Base-by-base conservation (phyloP, 2,888 invertebrate species). In the Gastracanthus pulcherrimus region DNA sequence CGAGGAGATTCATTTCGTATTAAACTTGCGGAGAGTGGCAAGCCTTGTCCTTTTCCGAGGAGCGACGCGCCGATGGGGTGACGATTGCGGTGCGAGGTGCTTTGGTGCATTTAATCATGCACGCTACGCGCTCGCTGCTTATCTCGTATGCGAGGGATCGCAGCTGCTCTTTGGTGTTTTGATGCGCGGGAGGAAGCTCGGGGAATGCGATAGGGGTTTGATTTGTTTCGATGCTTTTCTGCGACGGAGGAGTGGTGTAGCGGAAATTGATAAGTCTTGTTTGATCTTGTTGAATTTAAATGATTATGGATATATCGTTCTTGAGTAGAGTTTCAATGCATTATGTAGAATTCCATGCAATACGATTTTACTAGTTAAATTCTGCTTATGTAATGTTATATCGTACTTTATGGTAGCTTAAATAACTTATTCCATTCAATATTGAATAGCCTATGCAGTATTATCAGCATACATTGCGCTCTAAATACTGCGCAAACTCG, bases 1-100 rank as follows among this genome's bases (percentile, higher is more conserved):
- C 34, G 34, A 51, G 41, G 82, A 82, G 84, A 85, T 84, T 85
- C 84, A 84, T 84, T 83, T 82, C 76, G 82, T 79, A 84, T 85
- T 84, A 84, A n/a, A 84, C 84, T 76, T 76, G 26, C 45, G 72
- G 72, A 75, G 79, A 85, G 86, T 85, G 80, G 74, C 80, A 82
- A 84, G 76, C 64, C 83, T 80, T 85, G 84, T 84, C 82, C 82
- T 79, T 51, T n/a, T n/a, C n/a, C n/a, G n/a, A n/a, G 72, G 58
- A 74, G 72, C 62, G 70, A 79, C 66, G 51, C 48, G 58, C n/a
- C 64, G 67, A 62, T 79, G 26, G n/a, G 34, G 26, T 16, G 16
- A 34, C n/a, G 48, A 34, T n/a, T n/a, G n/a, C n/a, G n/a, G 74
- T 19, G 62, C 62, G 11, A n/a, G 9, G n/a, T n/a, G 23, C 36